Evolutionary conservation across 2,113 vertebrate genomes (phyloP).

Genomic region (Brevimyrus niger): DNA sequence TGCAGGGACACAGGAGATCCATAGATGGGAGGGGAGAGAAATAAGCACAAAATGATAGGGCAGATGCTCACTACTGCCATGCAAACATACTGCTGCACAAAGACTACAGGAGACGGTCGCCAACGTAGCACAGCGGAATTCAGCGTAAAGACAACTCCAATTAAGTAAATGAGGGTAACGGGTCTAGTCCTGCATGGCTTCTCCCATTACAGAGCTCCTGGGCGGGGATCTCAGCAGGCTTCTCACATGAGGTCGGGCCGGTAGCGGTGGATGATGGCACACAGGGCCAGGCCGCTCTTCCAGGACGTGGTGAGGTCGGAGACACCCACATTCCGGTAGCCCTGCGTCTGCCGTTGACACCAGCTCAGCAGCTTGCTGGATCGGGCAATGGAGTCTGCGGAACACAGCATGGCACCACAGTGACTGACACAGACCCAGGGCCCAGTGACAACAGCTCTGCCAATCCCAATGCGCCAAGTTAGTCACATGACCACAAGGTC

Average conservation of each 20-base stretch:
- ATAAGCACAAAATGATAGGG: constrained; percentile 22
- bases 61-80: neutral
- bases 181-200: neutral
- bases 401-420: neutral
- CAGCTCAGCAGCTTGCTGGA: constrained; percentile 90
- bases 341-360: constrained; percentile 96
- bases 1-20: constrained; percentile 37
- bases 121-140: neutral
- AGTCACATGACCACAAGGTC: neutral
- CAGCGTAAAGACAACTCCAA: neutral
- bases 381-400: constrained; percentile 68
- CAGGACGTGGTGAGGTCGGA: constrained; percentile 92
- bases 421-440: constrained; percentile 11
- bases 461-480: neutral
- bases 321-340: constrained; percentile 81
- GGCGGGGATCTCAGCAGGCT: neutral
- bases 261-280: constrained; percentile 90
- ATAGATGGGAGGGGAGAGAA: constrained; percentile 24
- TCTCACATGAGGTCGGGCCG: constrained; percentile 94
- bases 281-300: constrained; percentile 93
- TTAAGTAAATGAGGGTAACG: neutral
- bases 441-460: neutral
- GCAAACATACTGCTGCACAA: neutral
- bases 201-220: neutral
- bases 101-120: neutral